A percentile compares a stretch with the other conserved stretches of the same genome.
phyloP scores from a whole-genome alignment of 1,140 invertebrate genomes.

The Physella acuta region DNA sequence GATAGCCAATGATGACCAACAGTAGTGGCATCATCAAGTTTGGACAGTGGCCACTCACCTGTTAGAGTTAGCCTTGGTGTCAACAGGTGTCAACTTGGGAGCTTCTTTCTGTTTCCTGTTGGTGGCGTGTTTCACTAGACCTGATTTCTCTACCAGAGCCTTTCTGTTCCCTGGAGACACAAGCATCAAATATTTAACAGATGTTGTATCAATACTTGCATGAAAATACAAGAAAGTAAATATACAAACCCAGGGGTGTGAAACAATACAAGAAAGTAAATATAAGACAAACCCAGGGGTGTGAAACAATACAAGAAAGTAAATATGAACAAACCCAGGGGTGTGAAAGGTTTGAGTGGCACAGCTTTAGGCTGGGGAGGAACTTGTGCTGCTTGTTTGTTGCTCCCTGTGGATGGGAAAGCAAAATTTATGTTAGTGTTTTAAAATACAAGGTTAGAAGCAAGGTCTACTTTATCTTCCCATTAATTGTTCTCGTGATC shows the following conservation, averaged over 20 bases:
- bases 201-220: too few relatives aligned
- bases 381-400: slow-evolving; percentile 26
- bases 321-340: slow-evolving; percentile 38
- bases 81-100: slow-evolving; percentile 34
- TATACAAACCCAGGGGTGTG: too few relatives aligned
- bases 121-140: slow-evolving; percentile 79
- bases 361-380: slow-evolving; percentile 25
- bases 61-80: slow-evolving; percentile 43
- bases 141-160: slow-evolving; percentile 84
- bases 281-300: too few relatives aligned
- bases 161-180: slow-evolving; percentile 67
- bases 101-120: slow-evolving; percentile 46
- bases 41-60: too few relatives aligned
- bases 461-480: too few relatives aligned
- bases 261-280: too few relatives aligned
- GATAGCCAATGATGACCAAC: neutral
- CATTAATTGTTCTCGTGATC: too few relatives aligned
- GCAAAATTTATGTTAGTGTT: too few relatives aligned
- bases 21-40: neutral
- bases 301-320: too few relatives aligned
- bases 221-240: too few relatives aligned
- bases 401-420: slow-evolving; percentile 32
- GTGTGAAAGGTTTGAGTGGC: slow-evolving; percentile 55
- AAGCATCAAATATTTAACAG: too few relatives aligned
- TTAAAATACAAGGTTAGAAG: too few relatives aligned